Percentiles rank a stretch among this genome's conserved stretches.
Evolutionary conservation across 2,888 invertebrate genomes (phyloP).

Genomic region (Clostera curtula): DNA sequence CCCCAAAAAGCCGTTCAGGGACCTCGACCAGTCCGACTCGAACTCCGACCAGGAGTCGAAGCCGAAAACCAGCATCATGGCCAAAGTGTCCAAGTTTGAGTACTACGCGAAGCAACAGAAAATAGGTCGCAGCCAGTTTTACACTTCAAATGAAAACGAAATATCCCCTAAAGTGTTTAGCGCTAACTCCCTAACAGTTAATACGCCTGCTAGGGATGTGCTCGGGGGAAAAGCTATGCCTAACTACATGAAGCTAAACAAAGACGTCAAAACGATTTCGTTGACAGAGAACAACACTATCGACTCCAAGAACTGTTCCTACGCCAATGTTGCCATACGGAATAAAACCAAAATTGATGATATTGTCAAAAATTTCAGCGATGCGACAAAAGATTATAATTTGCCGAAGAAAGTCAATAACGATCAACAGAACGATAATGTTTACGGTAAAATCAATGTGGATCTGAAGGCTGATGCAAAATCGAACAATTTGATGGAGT

Average conservation of each 20-base stretch:
- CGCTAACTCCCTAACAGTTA: slow-evolving; percentile 84
- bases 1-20: slow-evolving; percentile 75
- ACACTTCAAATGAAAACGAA: slow-evolving; percentile 56
- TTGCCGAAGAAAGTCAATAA: slow-evolving; percentile 61
- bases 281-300: slow-evolving; percentile 50
- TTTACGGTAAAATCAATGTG: slow-evolving; percentile 59
- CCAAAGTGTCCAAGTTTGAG: slow-evolving; percentile 87
- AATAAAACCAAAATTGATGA: slow-evolving; percentile 65
- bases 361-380: slow-evolving; percentile 67
- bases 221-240: slow-evolving; percentile 78
- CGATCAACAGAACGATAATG: slow-evolving; percentile 51
- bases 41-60: slow-evolving; percentile 65
- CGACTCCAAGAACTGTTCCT: slow-evolving; percentile 53
- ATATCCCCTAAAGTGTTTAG: slow-evolving; percentile 87
- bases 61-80: slow-evolving; percentile 75
- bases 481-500: slow-evolving; percentile 16
- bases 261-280: slow-evolving; percentile 45
- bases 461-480: slow-evolving; percentile 26
- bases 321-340: slow-evolving; percentile 56
- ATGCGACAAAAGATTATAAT: slow-evolving; percentile 32
- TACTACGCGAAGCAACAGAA: slow-evolving; percentile 81
- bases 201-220: slow-evolving; percentile 88
- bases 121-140: slow-evolving; percentile 63
- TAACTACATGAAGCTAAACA: slow-evolving; percentile 77
- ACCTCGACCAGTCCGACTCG: slow-evolving; percentile 61